phyloP scores from a whole-genome alignment of 1,140 invertebrate species.

The Caenorhabditis tropicalis region DNA sequence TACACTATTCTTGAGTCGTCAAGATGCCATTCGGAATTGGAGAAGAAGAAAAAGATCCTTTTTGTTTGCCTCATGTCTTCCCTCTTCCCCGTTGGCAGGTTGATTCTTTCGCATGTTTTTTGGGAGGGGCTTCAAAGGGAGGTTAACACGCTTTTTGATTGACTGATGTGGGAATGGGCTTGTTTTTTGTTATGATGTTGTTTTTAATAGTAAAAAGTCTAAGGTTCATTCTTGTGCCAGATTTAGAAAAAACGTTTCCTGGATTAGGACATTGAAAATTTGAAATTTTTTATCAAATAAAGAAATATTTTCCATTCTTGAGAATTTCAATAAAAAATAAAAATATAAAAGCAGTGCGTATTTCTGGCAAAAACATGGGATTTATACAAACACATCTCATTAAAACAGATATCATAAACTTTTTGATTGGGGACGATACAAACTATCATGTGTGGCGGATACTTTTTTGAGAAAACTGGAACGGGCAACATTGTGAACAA shows the following conservation, averaged over 20 bases:
- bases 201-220: too few relatives aligned
- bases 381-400: too few relatives aligned
- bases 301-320: too few relatives aligned
- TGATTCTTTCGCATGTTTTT: constrained; percentile 15
- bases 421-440: not conserved
- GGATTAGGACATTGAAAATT: too few relatives aligned
- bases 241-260: too few relatives aligned
- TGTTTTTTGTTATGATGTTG: not conserved
- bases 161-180: not conserved
- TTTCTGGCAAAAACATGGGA: too few relatives aligned
- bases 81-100: not conserved
- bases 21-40: not conserved
- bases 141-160: constrained; percentile 29
- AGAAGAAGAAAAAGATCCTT: not conserved
- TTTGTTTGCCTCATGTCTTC: not conserved
- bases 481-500: not conserved
- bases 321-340: too few relatives aligned
- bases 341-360: too few relatives aligned
- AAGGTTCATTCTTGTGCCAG: too few relatives aligned
- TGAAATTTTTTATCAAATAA: too few relatives aligned
- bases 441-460: constrained; percentile 17
- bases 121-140: not conserved
- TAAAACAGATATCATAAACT: too few relatives aligned
- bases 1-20: constrained; percentile 12
- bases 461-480: constrained; percentile 13